Evolutionary conservation across 2,113 vertebrate species (phyloP), one percentile per base, ranked within the genome.

Genomic region (Albula goreensis): DNA sequence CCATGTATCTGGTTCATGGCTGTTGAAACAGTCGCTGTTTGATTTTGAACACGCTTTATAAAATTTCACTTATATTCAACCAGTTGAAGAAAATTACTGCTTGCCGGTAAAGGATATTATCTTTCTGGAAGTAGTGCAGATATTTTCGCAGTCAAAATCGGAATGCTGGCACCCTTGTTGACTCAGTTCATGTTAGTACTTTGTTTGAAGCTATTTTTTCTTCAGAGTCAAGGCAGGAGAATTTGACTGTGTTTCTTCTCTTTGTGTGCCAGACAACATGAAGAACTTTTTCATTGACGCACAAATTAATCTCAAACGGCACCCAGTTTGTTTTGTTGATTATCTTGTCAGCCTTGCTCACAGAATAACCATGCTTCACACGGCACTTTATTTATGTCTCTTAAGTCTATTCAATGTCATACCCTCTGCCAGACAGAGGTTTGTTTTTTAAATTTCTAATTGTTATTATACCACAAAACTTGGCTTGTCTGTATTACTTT

Each of bases 291-390:
- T 77, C 82, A 80, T n/a, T 86, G 86, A 88, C 51, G 52, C 82
- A 31, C 41, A 74, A 50, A 83, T 52, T 52, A 85, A 70, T 77
- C 81, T 86, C 70, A 86, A 41, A 86, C 50, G 70, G 50, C 84
- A 22, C 85, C 81, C 80, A 79, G 84, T 89, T 89, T 81, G 56
- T 88, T 83, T 80, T 50, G 53, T 86, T 80, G 79, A 88, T 84
- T 56, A 51, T 85, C 84, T 79, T 60, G 63, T 83, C 63, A 57
- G 13, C 63, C 80, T 12, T 15, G 78, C n/a, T 66, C 31, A 48
- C 7, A 15, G 48, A n/a, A 56, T 50, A 81, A 53, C 56, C 31
- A 41, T 57, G 51, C 22, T 31, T 22, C 12, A 31, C 41, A 51
- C 41, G 63, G 83, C 22, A 17, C 49, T 56, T 78, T 25, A 17